Evolutionary conservation across 2,888 invertebrate species (phyloP).

Genomic region (Lycocerus yunnanus): DNA sequence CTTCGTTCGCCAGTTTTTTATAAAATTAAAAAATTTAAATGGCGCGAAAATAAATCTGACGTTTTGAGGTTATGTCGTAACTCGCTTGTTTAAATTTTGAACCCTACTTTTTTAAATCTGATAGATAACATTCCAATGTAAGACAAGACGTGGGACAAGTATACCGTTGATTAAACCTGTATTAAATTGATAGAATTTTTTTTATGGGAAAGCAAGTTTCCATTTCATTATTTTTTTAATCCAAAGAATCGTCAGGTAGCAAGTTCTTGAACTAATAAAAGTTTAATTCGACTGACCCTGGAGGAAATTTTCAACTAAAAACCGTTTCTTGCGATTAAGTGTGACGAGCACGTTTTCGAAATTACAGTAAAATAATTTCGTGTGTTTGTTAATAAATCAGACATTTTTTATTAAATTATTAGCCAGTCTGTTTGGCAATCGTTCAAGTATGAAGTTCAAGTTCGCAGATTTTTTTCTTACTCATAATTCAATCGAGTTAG

Average conservation of each 20-base stretch:
- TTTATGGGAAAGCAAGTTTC: neutral
- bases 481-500: neutral
- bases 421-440: neutral
- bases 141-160: neutral
- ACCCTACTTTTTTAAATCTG: neutral
- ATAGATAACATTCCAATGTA: neutral
- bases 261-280: neutral
- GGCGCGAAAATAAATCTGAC: neutral
- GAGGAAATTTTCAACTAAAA: too few relatives aligned
- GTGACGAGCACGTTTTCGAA: neutral
- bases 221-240: neutral
- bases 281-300: too few relatives aligned
- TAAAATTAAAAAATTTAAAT: neutral
- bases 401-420: neutral
- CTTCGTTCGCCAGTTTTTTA: neutral
- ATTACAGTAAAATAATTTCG: too few relatives aligned
- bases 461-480: neutral
- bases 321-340: too few relatives aligned
- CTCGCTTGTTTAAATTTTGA: too few relatives aligned
- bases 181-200: neutral
- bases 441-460: conserved; percentile 1
- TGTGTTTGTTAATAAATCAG: neutral
- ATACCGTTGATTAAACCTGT: neutral
- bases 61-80: neutral
- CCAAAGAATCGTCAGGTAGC: neutral